These are phyloP conservation scores for Melieria picta DNA, from an alignment of 2,888 invertebrate genomes.

Conservation along the genomic window DNA sequence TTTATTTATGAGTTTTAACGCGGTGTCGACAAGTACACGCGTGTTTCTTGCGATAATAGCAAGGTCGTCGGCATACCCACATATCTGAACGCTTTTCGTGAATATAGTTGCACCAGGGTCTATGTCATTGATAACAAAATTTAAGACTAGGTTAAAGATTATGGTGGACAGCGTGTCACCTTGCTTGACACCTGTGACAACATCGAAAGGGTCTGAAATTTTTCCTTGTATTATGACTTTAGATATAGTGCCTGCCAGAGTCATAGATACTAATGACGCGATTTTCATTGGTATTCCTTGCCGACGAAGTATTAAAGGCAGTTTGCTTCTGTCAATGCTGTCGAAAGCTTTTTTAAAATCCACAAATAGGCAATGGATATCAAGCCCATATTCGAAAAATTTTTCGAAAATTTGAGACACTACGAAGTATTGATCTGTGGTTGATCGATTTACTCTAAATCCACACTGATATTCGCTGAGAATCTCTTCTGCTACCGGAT, in stretches of 20 bases:
- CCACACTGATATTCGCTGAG: background rate
- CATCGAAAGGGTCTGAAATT: background rate
- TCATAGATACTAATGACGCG: background rate
- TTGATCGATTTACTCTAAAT: constrained; percentile 5
- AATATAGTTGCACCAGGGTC: background rate
- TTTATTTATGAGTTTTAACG: background rate
- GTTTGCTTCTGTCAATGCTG: background rate
- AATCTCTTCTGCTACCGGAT: background rate
- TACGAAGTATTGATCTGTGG: background rate
- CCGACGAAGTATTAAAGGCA: background rate
- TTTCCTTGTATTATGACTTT: constrained; percentile 2
- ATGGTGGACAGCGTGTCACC: constrained; percentile 1
- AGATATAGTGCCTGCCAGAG: background rate
- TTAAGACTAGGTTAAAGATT: constrained; percentile 5
- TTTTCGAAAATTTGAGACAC: background rate
- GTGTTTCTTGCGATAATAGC: constrained; percentile 9
- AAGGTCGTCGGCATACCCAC: background rate
- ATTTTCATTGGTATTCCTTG: constrained; percentile 10
- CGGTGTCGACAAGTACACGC: background rate
- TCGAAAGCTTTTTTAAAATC: too few species aligned
- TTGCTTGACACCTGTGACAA: constrained; percentile 11
- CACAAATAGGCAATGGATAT: too few species aligned
- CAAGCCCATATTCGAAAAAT: background rate
- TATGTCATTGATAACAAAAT: background rate
- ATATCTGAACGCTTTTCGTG: background rate